Evolutionary conservation across 2,113 vertebrate genomes (phyloP), one percentile per base, ranked within the genome.

Genomic region (Dasyornis broadbenti): DNA sequence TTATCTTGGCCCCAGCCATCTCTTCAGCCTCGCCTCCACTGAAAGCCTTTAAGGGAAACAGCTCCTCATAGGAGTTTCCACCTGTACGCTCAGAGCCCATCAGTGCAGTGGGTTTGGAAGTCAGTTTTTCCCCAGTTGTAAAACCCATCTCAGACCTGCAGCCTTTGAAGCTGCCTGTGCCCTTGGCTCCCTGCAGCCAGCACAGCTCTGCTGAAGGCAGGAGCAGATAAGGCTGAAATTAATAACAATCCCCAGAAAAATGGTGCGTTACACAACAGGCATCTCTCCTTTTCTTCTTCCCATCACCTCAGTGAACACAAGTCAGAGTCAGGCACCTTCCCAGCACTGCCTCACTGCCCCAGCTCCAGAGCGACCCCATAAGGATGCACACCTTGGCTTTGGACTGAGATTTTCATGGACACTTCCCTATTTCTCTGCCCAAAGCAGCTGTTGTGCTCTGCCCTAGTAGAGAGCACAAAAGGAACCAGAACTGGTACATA

Each of bases 201-300:
- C 33, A 9, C 2, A 60, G 30, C 27, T 18, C 9, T 18, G 47
- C 78, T 31, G 3, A n/a, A 80, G 27, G n/a, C 13, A 6, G n/a
- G 21, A 76, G n/a, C 28, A 44, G n/a, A 0, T 18, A 42, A 39
- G 50, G 56, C 47, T 59, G 47, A 35, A 42, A 45, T 40, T 10
- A 11, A 0, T 5, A 12, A 42, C 16, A 21, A 31, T 8, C 40
- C 45, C 35, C 77, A 54, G 6, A 26, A 44, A 39, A 81, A 27
- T 0, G 2, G 27, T 2, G 0, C 72, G 20, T 49, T 10, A 9
- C 26, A 20, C 27, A 44, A n/a, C 0, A 10, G 4, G 26, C 15
- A 31, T 28, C 59, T 68, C 53, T 5, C 44, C 54, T 39, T 7
- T 20, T 88, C 27, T 30, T 28, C 13, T 5, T 23, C 52, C 63